Percentiles rank a stretch among this genome's conserved stretches.
These are phyloP conservation scores for Cataglyphis cursor DNA, from an alignment of 2,888 invertebrate species.

Conservation along the genomic window DNA sequence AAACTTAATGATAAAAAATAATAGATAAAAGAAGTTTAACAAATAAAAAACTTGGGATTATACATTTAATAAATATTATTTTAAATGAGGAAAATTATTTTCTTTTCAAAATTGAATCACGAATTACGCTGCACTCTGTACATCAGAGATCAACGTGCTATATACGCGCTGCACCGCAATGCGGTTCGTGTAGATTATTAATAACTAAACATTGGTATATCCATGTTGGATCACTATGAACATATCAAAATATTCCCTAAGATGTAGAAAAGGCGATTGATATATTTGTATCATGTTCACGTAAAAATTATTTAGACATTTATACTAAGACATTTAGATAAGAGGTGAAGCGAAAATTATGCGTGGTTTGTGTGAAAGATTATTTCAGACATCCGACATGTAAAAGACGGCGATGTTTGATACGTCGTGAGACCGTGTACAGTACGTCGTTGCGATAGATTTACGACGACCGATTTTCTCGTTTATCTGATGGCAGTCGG, in stretches of 20 bases:
- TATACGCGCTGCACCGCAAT: neutral
- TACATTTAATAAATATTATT: neutral
- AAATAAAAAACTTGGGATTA: neutral
- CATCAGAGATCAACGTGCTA: neutral
- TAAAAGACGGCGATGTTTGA: slow-evolving; percentile 27
- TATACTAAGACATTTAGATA: neutral
- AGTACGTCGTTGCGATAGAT: slow-evolving; percentile 69
- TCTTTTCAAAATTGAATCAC: neutral
- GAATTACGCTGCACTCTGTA: neutral
- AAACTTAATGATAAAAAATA: neutral
- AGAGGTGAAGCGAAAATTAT: slow-evolving; percentile 10
- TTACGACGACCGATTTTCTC: slow-evolving; percentile 70
- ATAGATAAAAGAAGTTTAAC: neutral
- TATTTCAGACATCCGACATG: slow-evolving; percentile 14
- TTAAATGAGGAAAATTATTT: neutral
- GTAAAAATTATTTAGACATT: neutral
- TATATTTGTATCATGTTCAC: too few species aligned
- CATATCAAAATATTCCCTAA: neutral
- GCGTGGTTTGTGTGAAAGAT: slow-evolving; percentile 10
- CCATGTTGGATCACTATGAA: neutral
- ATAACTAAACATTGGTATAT: too few species aligned
- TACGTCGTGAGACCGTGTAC: slow-evolving; percentile 28
- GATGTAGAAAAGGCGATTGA: neutral
- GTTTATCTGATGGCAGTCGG: slow-evolving; percentile 45
- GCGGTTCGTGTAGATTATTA: slow-evolving; percentile 3